Base-by-base conservation (phyloP, 2,888 invertebrate species). In the Melieria picta region DNA sequence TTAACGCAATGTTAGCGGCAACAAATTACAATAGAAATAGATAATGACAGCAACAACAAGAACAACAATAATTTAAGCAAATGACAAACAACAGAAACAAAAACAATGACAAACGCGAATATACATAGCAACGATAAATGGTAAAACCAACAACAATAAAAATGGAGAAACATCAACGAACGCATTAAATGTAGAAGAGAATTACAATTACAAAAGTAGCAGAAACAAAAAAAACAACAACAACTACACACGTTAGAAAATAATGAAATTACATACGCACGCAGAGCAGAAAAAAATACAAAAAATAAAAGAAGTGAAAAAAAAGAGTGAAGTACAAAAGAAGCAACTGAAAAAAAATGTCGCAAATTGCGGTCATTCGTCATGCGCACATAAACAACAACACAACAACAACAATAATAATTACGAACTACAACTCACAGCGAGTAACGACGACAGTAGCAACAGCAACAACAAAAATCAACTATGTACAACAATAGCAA, bases 281-380 rank as follows among this genome's bases (percentile, higher is more conserved):
- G 57, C 56, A 55, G n/a, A 45, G 13, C 52, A 30, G 30, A 45
- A 60, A 42, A 9, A 69, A 66, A 65, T 62, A 55, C 58, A 65
- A 63, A 61, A 69, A 64, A 64, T 68, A 47, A 67, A 45, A 56
- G 57, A 52, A 64, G 67, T 56, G 42, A 6, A 55, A 65, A n/a
- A 68, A 66, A 65, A 16, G 45, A 9, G 58, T 52, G 63, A 64
- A 70, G 67, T n/a, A 16, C 69, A 66, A 73, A 57, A 77, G 71
- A 43, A 75, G 72, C 61, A 71, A 71, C 63, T 57, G 4, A 65
- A 66, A 66, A 62, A 81, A 83, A 84, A 82, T 83, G 82, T 82
- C 81, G 80, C 80, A 82, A 82, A 84, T 83, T 83, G 82, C 84
- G 84, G 84, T 83, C 83, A 84, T 85, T 85, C 83, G 83, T 84